Evolutionary conservation across 2,888 invertebrate genomes (phyloP).

Genomic region (Tenthredo notha): DNA sequence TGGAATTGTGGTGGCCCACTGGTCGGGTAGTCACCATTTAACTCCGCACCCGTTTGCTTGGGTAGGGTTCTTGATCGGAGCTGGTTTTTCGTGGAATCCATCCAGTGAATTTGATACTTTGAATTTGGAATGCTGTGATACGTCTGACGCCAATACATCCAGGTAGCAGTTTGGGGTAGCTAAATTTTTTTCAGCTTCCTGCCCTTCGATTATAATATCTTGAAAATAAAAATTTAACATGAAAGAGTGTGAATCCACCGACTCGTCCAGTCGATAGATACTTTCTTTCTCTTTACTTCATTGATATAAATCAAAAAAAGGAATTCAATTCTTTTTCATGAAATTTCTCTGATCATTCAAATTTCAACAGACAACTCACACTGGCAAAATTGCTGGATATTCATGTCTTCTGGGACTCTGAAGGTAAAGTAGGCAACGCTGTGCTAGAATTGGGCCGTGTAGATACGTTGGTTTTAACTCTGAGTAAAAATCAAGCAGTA

Average conservation of each 20-base stretch:
- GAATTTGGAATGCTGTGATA: constrained; percentile 69
- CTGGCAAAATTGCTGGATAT: constrained; percentile 80
- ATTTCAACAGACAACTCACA: constrained; percentile 65
- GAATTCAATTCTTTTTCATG: not conserved
- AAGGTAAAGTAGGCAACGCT: constrained; percentile 79
- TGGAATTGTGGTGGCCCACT: constrained; percentile 81
- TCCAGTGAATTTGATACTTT: constrained; percentile 75
- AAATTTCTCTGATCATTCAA: not conserved
- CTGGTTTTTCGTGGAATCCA: constrained; percentile 82
- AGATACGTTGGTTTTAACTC: constrained; percentile 80
- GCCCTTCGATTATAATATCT: not conserved
- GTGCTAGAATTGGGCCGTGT: constrained; percentile 81
- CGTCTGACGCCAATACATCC: constrained; percentile 65
- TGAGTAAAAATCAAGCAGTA: constrained; percentile 79
- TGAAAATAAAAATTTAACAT: not conserved
- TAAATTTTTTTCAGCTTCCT: constrained; percentile 3
- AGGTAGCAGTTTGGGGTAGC: constrained; percentile 62
- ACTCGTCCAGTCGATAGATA: not conserved
- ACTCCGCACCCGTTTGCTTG: constrained; percentile 82
- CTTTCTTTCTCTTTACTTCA: not conserved
- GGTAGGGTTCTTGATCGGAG: constrained; percentile 81
- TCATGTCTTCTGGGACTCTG: constrained; percentile 80
- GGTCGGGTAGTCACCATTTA: constrained; percentile 82
- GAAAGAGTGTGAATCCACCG: not conserved
- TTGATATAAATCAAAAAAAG: not conserved